These are phyloP conservation scores for Chesias legatella DNA, from an alignment of 2,888 invertebrate genomes.

Conservation along the genomic window DNA sequence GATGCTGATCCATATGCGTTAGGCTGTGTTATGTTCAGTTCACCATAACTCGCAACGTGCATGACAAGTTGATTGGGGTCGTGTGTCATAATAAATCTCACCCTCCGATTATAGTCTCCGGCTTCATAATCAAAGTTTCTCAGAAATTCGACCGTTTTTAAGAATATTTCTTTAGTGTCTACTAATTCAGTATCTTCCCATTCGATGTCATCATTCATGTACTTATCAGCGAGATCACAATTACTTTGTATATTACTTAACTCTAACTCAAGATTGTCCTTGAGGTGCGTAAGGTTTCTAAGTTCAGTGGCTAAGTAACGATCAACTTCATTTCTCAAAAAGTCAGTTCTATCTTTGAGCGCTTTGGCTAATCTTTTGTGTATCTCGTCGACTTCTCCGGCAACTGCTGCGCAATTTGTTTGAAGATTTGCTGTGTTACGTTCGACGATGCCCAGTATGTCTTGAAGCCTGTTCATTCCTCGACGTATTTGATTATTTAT, in stretches of 20 bases:
- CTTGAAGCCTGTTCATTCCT: conserved; percentile 93
- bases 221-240: conserved; percentile 97
- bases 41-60: conserved; percentile 94
- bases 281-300: conserved; percentile 90
- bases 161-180: conserved; percentile 97
- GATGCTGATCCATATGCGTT: conserved; percentile 76
- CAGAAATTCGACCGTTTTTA: conserved; percentile 97
- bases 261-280: conserved; percentile 96
- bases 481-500: conserved; percentile 94
- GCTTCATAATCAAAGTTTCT: conserved; percentile 97
- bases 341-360: conserved; percentile 93
- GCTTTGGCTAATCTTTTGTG: conserved; percentile 92
- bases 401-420: conserved; percentile 93
- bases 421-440: conserved; percentile 93
- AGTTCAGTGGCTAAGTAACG: conserved; percentile 94
- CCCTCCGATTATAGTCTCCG: conserved; percentile 91
- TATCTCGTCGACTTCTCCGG: conserved; percentile 96
- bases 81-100: conserved; percentile 92
- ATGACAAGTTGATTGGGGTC: conserved; percentile 95
- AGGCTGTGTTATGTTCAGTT: conserved; percentile 88
- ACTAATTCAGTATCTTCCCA: conserved; percentile 96
- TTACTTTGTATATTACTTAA: conserved; percentile 97
- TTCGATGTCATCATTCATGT: conserved; percentile 93
- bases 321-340: conserved; percentile 93
- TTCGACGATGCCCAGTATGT: conserved; percentile 90